Conservation (phyloP, 2,888 invertebrate species). For the Philereme vetulata region DNA sequence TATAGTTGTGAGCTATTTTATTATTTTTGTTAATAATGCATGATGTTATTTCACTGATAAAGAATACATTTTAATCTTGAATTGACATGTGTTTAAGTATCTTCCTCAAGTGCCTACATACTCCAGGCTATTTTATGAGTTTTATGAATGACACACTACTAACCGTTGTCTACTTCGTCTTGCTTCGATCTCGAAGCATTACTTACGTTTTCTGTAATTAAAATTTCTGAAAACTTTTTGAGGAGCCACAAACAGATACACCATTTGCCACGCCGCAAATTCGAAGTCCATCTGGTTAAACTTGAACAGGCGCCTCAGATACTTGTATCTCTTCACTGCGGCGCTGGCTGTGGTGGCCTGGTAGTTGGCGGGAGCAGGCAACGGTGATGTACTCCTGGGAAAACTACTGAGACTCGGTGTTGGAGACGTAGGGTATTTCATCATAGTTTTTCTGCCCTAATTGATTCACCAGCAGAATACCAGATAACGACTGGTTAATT, state of each 20-base stretch:
- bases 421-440: conserved; percentile 87
- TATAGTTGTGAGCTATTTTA: no score
- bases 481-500: neutral
- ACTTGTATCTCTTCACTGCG: conserved; percentile 94
- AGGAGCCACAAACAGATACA: conserved; percentile 96
- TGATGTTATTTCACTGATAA: no score
- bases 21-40: no score
- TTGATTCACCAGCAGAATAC: neutral
- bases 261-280: conserved; percentile 99
- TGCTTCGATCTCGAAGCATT: neutral
- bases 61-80: no score
- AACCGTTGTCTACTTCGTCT: no score
- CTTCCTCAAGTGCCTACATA: no score
- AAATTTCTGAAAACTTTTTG: conserved; percentile 99
- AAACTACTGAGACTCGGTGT: conserved; percentile 71
- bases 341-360: conserved; percentile 90
- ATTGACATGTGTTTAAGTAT: no score
- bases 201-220: conserved; percentile 97
- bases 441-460: conserved; percentile 39
- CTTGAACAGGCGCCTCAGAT: conserved; percentile 91
- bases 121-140: no score
- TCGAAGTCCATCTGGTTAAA: conserved; percentile 99
- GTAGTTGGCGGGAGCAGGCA: conserved; percentile 88
- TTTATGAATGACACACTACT: no score
- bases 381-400: conserved; percentile 85